Conservation (phyloP, 2,888 invertebrate genomes). For the Acanthosoma haemorrhoidale region DNA sequence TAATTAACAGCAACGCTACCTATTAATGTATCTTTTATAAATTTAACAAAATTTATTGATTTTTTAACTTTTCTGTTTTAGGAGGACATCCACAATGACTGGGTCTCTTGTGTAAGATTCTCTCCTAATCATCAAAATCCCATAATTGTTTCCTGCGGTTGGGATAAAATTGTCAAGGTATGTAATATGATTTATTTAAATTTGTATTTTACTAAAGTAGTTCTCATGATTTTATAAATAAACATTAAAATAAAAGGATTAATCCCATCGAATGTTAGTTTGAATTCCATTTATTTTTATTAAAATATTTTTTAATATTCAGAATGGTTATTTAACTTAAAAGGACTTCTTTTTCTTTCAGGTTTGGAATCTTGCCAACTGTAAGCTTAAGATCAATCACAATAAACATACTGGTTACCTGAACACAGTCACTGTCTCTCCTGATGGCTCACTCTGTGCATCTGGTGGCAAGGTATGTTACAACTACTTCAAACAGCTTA, state of each 20-base stretch:
- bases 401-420: conserved; percentile 94
- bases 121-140: conserved; percentile 98
- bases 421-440: conserved; percentile 97
- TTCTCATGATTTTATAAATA: neutral
- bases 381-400: conserved; percentile 97
- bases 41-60: neutral
- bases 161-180: conserved; percentile 96
- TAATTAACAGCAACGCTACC: no score
- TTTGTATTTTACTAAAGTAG: neutral
- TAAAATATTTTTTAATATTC: neutral
- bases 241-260: no score
- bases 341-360: conserved; percentile 44
- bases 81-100: conserved; percentile 91
- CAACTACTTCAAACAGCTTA: no score
- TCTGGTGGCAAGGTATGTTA: conserved; percentile 82
- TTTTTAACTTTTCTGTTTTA: conserved; percentile 44
- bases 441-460: conserved; percentile 99
- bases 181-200: conserved; percentile 25
- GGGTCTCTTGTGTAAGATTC: conserved; percentile 98
- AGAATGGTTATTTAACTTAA: neutral
- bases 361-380: conserved; percentile 98
- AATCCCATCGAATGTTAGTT: conserved; percentile 50
- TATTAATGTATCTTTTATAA: no score
- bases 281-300: conserved; percentile 42
- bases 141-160: conserved; percentile 96